Percentiles rank a stretch among this genome's conserved stretches.
phyloP scores from a whole-genome alignment of 1,140 invertebrate genomes.

The Antheraea mylitta region DNA sequence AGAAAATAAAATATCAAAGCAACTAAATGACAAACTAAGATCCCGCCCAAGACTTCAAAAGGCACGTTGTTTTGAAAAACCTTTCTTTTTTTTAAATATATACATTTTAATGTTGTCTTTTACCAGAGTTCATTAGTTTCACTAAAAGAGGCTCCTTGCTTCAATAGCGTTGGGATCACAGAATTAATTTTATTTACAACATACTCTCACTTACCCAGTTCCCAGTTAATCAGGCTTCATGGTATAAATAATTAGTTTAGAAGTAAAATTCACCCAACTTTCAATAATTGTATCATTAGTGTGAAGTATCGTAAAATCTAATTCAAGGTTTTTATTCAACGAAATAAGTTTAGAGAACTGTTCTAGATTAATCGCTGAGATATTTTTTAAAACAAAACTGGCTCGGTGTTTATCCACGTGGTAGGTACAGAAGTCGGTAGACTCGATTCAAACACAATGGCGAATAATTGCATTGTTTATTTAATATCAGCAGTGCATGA shows the following conservation, averaged over 20 bases:
- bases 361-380: not conserved
- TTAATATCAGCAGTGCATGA: conserved; percentile 22
- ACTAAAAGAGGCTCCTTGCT: too few species aligned
- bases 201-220: not conserved
- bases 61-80: too few species aligned
- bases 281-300: not conserved
- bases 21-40: too few species aligned
- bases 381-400: not conserved
- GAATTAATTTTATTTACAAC: too few species aligned
- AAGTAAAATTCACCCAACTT: not conserved
- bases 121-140: too few species aligned
- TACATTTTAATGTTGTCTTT: too few species aligned
- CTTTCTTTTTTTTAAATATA: too few species aligned
- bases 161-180: too few species aligned
- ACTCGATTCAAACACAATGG: conserved; percentile 28
- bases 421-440: conserved; percentile 12
- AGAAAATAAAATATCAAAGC: too few species aligned
- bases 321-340: conserved; percentile 3
- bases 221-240: not conserved
- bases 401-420: not conserved
- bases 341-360: not conserved
- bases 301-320: not conserved
- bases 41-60: too few species aligned
- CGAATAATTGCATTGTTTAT: conserved; percentile 41
- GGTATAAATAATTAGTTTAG: not conserved